A percentile compares a stretch with the other conserved stretches of the same genome.
Conservation (phyloP, 1,140 invertebrate species). For the Dryas iulia region DNA sequence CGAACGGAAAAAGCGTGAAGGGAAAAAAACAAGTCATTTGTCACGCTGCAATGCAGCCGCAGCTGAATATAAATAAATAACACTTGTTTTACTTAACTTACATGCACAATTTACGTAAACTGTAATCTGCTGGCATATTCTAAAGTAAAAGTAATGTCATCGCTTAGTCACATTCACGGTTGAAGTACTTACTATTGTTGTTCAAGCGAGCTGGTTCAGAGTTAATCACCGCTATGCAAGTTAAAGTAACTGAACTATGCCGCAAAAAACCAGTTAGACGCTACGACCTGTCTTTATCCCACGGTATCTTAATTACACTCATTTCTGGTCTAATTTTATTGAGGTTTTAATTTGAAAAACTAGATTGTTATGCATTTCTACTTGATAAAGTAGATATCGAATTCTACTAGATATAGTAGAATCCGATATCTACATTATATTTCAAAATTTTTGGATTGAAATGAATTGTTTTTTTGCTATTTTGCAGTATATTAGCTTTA, state of each 20-base stretch:
- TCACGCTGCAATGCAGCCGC: too few relatives aligned
- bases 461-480: too few relatives aligned
- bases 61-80: not conserved
- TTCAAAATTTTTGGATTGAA: not conserved
- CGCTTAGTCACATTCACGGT: conserved; percentile 16
- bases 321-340: not conserved
- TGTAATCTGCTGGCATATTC: not conserved
- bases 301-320: conserved; percentile 14
- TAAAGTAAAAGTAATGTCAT: conserved; percentile 2
- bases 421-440: too few relatives aligned
- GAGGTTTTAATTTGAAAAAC: not conserved
- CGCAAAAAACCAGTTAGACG: conserved; percentile 28
- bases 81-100: not conserved
- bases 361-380: not conserved
- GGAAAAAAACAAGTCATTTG: too few relatives aligned
- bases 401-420: not conserved
- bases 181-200: conserved; percentile 11
- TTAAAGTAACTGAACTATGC: conserved; percentile 30
- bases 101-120: not conserved
- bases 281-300: conserved; percentile 12
- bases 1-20: too few relatives aligned
- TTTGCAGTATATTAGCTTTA: too few relatives aligned
- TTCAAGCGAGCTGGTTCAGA: conserved; percentile 18
- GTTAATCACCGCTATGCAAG: conserved; percentile 28
- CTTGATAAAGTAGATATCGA: not conserved